These are phyloP conservation scores for Octodon degus DNA, from an alignment of 2,113 vertebrate genomes.

Conservation along the genomic window DNA sequence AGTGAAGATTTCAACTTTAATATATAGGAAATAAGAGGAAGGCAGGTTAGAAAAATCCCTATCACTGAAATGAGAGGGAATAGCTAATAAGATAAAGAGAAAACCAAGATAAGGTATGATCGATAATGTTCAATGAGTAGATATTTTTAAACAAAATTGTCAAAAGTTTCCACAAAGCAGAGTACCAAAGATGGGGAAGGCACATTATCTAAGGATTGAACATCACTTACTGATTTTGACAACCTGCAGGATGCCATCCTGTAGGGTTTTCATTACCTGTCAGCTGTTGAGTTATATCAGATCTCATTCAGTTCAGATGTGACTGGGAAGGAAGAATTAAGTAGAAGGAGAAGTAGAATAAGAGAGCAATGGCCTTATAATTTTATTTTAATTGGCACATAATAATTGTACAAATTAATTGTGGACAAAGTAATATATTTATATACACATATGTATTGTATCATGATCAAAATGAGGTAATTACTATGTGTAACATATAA, in stretches of 20 bases:
- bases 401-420: background rate
- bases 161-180: background rate
- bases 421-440: background rate
- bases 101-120: background rate
- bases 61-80: background rate
- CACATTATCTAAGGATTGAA: background rate
- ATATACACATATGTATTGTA: background rate
- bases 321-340: background rate
- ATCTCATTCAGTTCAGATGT: background rate
- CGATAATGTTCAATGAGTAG: background rate
- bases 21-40: background rate
- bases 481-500: background rate
- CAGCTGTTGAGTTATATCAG: accelerated
- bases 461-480: background rate
- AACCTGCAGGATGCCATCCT: background rate
- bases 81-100: background rate
- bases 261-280: background rate
- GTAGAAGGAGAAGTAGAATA: background rate
- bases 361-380: background rate
- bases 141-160: background rate
- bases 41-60: background rate
- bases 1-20: background rate
- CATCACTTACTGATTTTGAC: background rate
- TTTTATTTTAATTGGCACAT: background rate
- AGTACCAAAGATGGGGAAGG: background rate